Evolutionary conservation across 2,888 invertebrate species (phyloP), one percentile per base, ranked within the genome.

Genomic region (Pogonocherus hispidulus): DNA sequence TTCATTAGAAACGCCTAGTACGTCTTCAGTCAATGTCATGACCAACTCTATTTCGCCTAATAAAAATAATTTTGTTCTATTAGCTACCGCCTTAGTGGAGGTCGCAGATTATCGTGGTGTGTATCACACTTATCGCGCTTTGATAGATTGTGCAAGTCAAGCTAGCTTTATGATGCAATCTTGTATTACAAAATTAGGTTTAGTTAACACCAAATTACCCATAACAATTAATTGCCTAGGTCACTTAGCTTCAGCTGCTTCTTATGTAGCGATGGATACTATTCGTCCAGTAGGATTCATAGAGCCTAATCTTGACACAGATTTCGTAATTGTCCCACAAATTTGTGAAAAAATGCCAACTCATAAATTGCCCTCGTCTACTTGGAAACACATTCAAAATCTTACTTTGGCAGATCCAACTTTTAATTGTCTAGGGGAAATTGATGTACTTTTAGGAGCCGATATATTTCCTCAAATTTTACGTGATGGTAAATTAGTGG

Each of bases 131-230:
- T 3, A 6, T 19, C 46, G 19, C 8, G 46, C 9, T 0, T 9
- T 47, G 14, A 47, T 47, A 19, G 46, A 47, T 19, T 47, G 46
- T 47, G 46, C 46, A 14, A 47, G 20, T 18, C 46, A 47, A n/a
- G 46, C 11, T 47, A 47, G 46, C 14, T 47, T 47, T 18, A 8
- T 47, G 11, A 47, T 16, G 46, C 46, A 47, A 9, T 19, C 46
- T 6, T 47, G 46, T 11, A 14, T 47, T 47, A 8, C 46, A 9
- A 47, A 19, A 19, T 47, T 47, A 47, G 46, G 46, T 16, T 47
- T 47, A 19, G 9, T 18, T 19, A 47, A 19, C 4, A 16, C 3
- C 14, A 16, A 16, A 19, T 47, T 11, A 4, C 11, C 46, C 6
- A 2, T 19, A 8, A 11, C 14, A 4, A 18, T 46, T 2, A 46